These are phyloP conservation scores for Carassius gibelio DNA, from an alignment of 2,113 vertebrate species.

Conservation along the genomic window DNA sequence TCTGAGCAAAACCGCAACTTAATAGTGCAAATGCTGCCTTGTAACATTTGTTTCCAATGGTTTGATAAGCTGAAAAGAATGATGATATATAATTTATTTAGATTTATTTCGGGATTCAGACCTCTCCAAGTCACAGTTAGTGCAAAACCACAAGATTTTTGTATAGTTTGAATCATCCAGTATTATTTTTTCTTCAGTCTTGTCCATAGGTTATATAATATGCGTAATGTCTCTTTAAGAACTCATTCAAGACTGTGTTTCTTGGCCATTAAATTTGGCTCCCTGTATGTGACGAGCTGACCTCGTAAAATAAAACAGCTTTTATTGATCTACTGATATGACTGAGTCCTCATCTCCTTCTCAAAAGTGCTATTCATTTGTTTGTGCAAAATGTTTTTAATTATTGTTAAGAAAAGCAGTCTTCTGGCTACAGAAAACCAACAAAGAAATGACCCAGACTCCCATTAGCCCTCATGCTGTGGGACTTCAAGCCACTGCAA, in stretches of 20 bases:
- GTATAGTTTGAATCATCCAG: background rate
- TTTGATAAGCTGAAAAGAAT: constrained; percentile 12
- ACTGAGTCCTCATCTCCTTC: too few species aligned
- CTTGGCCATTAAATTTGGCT: background rate
- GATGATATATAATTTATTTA: background rate
- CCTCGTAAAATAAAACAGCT: too few species aligned
- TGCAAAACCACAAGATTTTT: constrained; percentile 26
- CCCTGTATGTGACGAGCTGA: too few species aligned
- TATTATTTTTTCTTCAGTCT: background rate
- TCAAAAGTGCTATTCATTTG: too few species aligned
- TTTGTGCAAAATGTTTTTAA: too few species aligned
- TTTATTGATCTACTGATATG: too few species aligned
- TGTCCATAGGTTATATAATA: background rate
- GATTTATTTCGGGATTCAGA: constrained; percentile 8
- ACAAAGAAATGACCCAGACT: constrained; percentile 25
- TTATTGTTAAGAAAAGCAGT: background rate
- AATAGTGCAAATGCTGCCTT: background rate
- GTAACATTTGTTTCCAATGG: constrained; percentile 1
- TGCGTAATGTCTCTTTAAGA: background rate
- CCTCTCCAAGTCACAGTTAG: background rate
- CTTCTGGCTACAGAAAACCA: constrained; percentile 24
- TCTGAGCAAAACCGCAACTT: constrained; percentile 17
- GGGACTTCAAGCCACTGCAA: constrained; percentile 10
- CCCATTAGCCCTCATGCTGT: background rate
- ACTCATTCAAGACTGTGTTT: constrained; percentile 13